Evolutionary conservation across 1,140 invertebrate genomes (phyloP).

Genomic region (Acromyrmex charruanus): DNA sequence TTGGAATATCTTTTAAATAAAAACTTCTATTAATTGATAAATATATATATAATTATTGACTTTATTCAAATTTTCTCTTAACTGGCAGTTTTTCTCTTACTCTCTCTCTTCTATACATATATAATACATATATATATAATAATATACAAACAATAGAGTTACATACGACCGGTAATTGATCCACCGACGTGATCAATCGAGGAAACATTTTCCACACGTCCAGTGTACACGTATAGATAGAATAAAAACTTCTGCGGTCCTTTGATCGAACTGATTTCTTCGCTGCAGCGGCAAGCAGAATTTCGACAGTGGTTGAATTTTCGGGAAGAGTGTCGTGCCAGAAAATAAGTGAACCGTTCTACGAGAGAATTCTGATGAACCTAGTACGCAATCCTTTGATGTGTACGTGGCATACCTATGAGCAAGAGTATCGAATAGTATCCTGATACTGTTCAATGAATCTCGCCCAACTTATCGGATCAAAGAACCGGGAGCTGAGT

Average conservation of each 20-base stretch:
- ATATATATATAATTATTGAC: no score
- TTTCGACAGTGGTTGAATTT: conserved; percentile 43
- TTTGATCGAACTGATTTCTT: conserved; percentile 61
- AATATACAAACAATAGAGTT: neutral
- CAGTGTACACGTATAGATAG: neutral
- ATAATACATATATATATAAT: neutral
- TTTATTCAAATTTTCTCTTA: no score
- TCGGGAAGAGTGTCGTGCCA: conserved; percentile 45
- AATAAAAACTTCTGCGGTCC: conserved; percentile 33
- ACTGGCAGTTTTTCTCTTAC: no score
- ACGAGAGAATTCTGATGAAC: conserved; percentile 63
- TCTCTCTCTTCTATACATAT: neutral
- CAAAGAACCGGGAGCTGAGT: conserved; percentile 39
- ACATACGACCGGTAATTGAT: neutral
- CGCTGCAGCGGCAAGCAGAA: conserved; percentile 17
- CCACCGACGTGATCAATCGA: neutral
- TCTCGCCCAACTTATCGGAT: conserved; percentile 34
- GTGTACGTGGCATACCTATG: conserved; percentile 36
- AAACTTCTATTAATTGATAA: no score
- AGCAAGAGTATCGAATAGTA: conserved; percentile 32
- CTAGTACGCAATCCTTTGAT: conserved; percentile 42
- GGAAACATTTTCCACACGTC: conserved; percentile 31
- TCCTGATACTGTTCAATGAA: conserved; percentile 58
- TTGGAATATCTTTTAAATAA: no score
- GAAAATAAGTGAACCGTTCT: conserved; percentile 61